phyloP scores from a whole-genome alignment of 1,140 invertebrate species.

The Frieseomelitta varia region DNA sequence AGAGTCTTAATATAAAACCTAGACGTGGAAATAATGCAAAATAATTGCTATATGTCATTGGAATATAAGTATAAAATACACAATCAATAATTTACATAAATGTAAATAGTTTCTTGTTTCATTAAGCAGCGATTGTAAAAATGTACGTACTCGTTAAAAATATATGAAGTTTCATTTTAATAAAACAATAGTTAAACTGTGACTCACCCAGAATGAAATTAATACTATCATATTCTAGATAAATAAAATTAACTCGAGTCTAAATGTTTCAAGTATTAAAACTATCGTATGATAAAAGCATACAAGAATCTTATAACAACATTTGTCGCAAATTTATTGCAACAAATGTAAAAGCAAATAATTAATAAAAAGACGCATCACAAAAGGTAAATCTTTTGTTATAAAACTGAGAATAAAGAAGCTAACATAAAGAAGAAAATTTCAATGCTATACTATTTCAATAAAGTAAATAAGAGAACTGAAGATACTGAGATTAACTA shows the following conservation, averaged over 20 bases:
- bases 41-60: background rate
- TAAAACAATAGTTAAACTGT: background rate
- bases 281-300: background rate
- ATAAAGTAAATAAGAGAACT: background rate
- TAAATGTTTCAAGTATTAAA: background rate
- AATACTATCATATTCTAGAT: background rate
- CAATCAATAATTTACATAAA: background rate
- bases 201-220: background rate
- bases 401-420: background rate
- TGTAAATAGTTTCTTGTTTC: background rate
- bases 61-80: too few relatives aligned
- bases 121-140: background rate
- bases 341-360: background rate
- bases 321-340: too few relatives aligned
- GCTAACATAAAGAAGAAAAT: background rate
- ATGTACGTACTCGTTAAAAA: background rate
- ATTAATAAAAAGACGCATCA: background rate
- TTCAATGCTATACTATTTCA: background rate
- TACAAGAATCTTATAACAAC: background rate
- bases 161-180: background rate
- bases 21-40: background rate
- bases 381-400: background rate
- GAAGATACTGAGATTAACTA: background rate
- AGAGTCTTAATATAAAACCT: background rate
- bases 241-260: background rate